These are phyloP conservation scores for Haliaeetus leucogaster DNA, from an alignment of 2,113 vertebrate species.

Conservation along the genomic window DNA sequence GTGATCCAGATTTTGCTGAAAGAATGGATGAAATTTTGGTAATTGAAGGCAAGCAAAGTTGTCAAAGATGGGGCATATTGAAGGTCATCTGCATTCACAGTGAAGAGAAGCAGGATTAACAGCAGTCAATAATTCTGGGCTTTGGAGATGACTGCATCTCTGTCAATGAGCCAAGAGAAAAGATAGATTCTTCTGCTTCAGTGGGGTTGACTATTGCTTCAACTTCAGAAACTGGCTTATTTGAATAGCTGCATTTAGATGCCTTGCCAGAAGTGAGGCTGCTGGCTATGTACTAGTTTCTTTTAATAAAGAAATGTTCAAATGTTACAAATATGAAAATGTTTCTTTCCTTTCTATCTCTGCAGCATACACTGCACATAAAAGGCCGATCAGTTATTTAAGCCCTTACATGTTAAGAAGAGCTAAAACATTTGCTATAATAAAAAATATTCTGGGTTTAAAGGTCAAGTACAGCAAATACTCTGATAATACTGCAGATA, in stretches of 20 bases:
- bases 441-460: not conserved
- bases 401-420: not conserved
- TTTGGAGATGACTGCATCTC: constrained; percentile 10
- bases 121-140: constrained; percentile 3
- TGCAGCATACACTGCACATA: not conserved
- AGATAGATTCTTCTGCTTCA: constrained; percentile 28
- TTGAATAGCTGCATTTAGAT: constrained; percentile 19
- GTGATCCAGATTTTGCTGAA: not conserved
- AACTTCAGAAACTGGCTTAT: constrained; percentile 8
- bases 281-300: not conserved
- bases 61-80: not conserved
- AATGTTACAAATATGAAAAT: not conserved
- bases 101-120: constrained; percentile 28
- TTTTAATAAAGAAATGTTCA: not conserved
- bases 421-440: not conserved
- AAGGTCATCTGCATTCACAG: not conserved
- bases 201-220: not conserved
- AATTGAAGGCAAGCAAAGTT: not conserved
- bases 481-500: not conserved
- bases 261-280: constrained; percentile 15
- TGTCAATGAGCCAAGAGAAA: constrained; percentile 48
- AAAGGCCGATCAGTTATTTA: not conserved
- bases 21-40: not conserved
- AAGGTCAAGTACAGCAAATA: not conserved
- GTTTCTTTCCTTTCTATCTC: not conserved